Evolutionary conservation across 2,797 vertebrate genomes (phyloP).

Genomic region (Nothura maculosa): DNA sequence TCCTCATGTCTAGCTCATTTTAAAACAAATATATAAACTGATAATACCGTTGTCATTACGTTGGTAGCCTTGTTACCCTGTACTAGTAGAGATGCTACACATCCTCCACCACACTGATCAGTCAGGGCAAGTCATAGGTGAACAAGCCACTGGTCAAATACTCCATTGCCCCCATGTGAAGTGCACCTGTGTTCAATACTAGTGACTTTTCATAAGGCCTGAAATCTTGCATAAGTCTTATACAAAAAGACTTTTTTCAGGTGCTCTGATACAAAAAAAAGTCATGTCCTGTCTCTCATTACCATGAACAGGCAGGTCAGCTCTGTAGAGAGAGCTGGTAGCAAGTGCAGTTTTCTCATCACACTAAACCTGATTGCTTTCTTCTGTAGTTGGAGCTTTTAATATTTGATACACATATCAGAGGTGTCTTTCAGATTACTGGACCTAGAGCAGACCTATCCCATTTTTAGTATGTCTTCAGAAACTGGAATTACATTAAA

Average conservation of each 20-base stretch:
- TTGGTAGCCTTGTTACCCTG: neutral
- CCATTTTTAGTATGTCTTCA: conserved; percentile 33
- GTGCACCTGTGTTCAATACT: rapidly evolving
- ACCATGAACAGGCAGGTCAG: rapidly evolving
- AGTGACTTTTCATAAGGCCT: neutral
- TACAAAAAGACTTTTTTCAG: neutral
- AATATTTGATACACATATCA: neutral
- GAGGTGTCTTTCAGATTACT: conserved; percentile 13
- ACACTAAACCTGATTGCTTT: neutral
- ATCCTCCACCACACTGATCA: rapidly evolving
- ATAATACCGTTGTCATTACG: neutral
- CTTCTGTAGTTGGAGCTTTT: neutral
- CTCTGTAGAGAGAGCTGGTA: neutral
- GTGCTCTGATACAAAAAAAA: neutral
- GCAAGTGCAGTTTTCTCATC: neutral
- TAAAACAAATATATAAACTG: neutral
- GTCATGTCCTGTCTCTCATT: neutral
- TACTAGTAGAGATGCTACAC: rapidly evolving
- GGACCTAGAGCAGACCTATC: conserved; percentile 29
- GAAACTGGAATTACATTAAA: conserved; percentile 47
- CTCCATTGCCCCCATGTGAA: neutral
- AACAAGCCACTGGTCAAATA: neutral
- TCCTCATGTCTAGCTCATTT: neutral
- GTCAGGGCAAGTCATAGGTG: neutral
- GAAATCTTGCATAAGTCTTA: neutral